Evolutionary conservation across 1,140 invertebrate species (phyloP).

Genomic region (Cydia strobilella): DNA sequence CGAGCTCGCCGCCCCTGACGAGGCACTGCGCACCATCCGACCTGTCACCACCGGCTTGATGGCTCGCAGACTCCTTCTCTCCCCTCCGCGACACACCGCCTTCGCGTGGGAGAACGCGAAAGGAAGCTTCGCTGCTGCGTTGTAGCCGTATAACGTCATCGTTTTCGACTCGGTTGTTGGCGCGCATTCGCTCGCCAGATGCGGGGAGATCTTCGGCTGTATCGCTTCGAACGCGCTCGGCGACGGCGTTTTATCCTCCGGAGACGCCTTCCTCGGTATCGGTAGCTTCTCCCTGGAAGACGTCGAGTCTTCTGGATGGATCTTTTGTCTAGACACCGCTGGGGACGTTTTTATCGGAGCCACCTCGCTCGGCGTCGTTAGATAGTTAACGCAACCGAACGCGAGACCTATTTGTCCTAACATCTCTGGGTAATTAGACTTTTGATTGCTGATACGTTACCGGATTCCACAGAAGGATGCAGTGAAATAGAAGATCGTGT

Average conservation of each 20-base stretch:
- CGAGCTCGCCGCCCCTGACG: conserved; percentile 61
- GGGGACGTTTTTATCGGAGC: conserved; percentile 43
- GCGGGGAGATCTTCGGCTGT: conserved; percentile 71
- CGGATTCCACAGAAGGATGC: conserved; percentile 54
- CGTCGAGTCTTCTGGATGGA: conserved; percentile 66
- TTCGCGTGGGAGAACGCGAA: conserved; percentile 74
- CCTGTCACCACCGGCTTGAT: conserved; percentile 51
- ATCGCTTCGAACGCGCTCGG: conserved; percentile 53
- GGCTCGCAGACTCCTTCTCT: conserved; percentile 49
- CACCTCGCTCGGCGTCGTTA: conserved; percentile 58
- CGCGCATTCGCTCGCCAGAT: conserved; percentile 60
- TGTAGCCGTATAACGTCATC: conserved; percentile 74
- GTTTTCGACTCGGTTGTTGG: conserved; percentile 58
- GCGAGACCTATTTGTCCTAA: conserved; percentile 78
- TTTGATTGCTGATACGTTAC: conserved; percentile 70
- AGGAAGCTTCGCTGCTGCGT: conserved; percentile 75
- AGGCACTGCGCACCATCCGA: conserved; percentile 75
- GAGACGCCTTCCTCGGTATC: conserved; percentile 60
- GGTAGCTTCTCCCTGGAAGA: conserved; percentile 62
- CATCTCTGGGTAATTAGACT: conserved; percentile 79
- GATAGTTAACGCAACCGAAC: conserved; percentile 78
- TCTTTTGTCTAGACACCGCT: conserved; percentile 59
- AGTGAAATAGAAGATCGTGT: conserved; percentile 50
- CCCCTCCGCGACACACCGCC: conserved; percentile 41
- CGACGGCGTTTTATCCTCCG: conserved; percentile 68